These are phyloP conservation scores for Trichomalopsis sarcophagae DNA, from an alignment of 1,140 invertebrate species.

Conservation along the genomic window DNA sequence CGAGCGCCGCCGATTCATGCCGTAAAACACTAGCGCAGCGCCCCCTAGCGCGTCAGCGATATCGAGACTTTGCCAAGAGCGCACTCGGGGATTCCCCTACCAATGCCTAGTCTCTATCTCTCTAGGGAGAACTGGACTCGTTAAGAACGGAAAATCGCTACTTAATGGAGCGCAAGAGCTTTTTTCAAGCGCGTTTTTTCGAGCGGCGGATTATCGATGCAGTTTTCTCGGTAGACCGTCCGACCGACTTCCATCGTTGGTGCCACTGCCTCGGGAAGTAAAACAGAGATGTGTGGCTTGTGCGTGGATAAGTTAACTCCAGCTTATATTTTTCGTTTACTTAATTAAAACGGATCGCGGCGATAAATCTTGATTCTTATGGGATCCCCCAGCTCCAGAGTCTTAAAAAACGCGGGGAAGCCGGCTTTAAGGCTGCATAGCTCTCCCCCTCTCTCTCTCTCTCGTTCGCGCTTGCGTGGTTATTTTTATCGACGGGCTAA, in stretches of 20 bases:
- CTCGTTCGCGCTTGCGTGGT: too few relatives aligned
- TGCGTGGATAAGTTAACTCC: not conserved
- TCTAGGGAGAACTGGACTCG: not conserved
- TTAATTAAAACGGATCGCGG: not conserved
- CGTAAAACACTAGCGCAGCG: not conserved
- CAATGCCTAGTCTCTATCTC: not conserved
- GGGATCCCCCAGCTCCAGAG: not conserved
- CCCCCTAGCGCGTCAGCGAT: slow-evolving; percentile 2
- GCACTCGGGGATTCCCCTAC: not conserved
- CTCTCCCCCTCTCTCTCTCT: too few relatives aligned
- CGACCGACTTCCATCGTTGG: too few relatives aligned
- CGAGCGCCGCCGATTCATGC: not conserved
- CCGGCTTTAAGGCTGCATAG: too few relatives aligned
- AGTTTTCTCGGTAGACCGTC: not conserved
- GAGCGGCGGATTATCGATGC: not conserved
- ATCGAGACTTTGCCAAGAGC: not conserved
- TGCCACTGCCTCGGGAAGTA: not conserved
- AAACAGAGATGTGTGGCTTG: not conserved
- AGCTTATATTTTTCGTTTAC: not conserved
- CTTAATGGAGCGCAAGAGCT: not conserved
- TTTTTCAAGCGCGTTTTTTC: not conserved
- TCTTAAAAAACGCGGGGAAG: too few relatives aligned
- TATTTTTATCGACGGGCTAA: too few relatives aligned
- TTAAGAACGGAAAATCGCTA: not conserved
- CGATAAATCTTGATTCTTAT: not conserved